Evolutionary conservation across 2,888 invertebrate species (phyloP), one percentile per base, ranked within the genome.

Genomic region (Calameuta idolon): DNA sequence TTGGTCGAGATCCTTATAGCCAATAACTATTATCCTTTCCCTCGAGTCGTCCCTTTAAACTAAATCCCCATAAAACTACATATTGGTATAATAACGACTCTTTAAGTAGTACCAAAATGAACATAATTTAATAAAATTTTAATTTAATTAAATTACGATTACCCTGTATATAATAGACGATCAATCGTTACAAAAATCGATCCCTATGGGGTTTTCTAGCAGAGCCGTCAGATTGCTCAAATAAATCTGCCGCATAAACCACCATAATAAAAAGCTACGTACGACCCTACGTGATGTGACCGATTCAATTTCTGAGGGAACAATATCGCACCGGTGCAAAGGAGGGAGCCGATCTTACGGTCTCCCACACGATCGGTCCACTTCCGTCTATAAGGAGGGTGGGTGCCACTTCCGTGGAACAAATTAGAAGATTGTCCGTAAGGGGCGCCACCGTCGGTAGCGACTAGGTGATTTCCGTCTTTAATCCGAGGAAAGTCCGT

Each of bases 401-500:
- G 34, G 55, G 55, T 23, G 55, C 55, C 55, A 55, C 75, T 68
- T 40, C 33, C 68, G 68, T 33, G 35, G 83, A 80, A 83, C 79
- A 82, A 85, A 85, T 85, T 81, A 85, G 81, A 79, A 76, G 75
- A 31, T 78, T 78, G 79, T 77, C 76, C 73, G 34, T 78, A 71
- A 30, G 71, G 76, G 76, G 78, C 55, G 82, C 76, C 79, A 79
- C 75, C 69, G 77, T 74, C 37, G 69, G 74, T 31, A 76, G 75
- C 80, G 81, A 81, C 83, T 82, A 82, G 83, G 79, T 83, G 84
- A 87, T 87, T 87, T 85, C 81, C 71, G 71, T 71, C 71, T 33
- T 71, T 71, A 71, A 71, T 71, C 71, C 33, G 15, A 71, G 71
- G 79, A 81, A 82, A 79, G 80, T 83, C 82, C 75, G 80, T 77